phyloP scores from a whole-genome alignment of 2,888 invertebrate species.

The Ryuthela nishihirai region DNA sequence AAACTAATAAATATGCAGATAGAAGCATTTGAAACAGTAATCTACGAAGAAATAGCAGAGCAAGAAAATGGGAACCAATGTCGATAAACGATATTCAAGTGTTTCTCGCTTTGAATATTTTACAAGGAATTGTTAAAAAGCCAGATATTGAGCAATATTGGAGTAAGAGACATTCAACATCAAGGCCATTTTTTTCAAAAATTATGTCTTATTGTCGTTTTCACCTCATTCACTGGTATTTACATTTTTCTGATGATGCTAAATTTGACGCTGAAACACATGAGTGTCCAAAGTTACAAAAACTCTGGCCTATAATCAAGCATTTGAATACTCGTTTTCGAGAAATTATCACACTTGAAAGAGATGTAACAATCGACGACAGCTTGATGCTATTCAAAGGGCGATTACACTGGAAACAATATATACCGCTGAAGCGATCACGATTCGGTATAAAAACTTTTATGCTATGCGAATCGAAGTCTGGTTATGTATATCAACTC shows the following conservation, averaged over 20 bases:
- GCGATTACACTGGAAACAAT: no score
- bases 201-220: conserved; percentile 4
- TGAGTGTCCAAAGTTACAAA: conserved; percentile 11
- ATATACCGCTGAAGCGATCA: conserved; percentile 36
- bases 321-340: conserved; percentile 12
- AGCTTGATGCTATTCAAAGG: no score
- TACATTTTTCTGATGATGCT: conserved; percentile 4
- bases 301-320: conserved; percentile 33
- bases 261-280: conserved; percentile 8
- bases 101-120: conserved; percentile 1
- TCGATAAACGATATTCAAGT: conserved; percentile 3
- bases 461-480: conserved; percentile 11
- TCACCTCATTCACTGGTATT: conserved; percentile 3
- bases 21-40: conserved; percentile 3
- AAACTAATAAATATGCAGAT: conserved; percentile 5
- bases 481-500: conserved; percentile 10
- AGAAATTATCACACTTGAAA: conserved; percentile 16
- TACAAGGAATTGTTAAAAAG: not conserved
- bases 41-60: conserved; percentile 8
- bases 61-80: conserved; percentile 13
- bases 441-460: conserved; percentile 38
- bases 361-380: no score
- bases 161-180: conserved; percentile 2
- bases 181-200: conserved; percentile 9
- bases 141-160: conserved; percentile 10